These are phyloP conservation scores for Gallirallus australis DNA, from an alignment of 2,797 vertebrate genomes.

Conservation along the genomic window DNA sequence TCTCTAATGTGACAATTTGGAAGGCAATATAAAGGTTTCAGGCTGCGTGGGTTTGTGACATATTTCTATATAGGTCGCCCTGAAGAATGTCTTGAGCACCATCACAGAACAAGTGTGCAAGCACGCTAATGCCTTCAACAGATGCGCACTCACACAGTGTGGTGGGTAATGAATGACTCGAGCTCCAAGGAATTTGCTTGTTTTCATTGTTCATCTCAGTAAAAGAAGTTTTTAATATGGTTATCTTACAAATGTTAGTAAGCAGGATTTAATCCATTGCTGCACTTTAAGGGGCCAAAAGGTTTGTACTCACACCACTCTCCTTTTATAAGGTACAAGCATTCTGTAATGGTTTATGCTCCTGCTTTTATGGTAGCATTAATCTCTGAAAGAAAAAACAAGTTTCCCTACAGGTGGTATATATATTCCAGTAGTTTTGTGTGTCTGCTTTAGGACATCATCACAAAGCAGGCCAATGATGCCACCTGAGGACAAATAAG, in stretches of 20 bases:
- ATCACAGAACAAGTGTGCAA: not conserved
- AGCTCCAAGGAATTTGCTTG: not conserved
- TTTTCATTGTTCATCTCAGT: not conserved
- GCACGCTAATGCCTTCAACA: not conserved
- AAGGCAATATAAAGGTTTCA: not conserved
- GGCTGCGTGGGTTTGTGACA: not conserved
- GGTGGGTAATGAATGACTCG: not conserved
- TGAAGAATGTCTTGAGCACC: not conserved
- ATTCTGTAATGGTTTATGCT: not conserved
- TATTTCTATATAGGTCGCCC: not conserved
- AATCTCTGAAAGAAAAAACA: not conserved
- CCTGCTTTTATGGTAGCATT: not conserved
- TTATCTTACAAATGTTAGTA: not conserved
- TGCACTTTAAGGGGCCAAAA: not conserved
- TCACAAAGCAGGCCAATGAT: not conserved
- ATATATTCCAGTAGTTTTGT: not conserved
- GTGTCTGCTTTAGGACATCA: not conserved
- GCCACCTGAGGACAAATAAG: not conserved
- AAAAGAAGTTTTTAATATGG: not conserved
- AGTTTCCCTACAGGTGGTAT: not conserved
- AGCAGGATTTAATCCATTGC: not conserved
- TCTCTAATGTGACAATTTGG: not conserved
- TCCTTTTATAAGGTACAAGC: not conserved
- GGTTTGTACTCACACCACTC: not conserved
- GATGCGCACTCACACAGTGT: fast-evolving